Evolutionary conservation across 1,140 invertebrate genomes (phyloP).

Genomic region (Trachymyrmex cornetzi): DNA sequence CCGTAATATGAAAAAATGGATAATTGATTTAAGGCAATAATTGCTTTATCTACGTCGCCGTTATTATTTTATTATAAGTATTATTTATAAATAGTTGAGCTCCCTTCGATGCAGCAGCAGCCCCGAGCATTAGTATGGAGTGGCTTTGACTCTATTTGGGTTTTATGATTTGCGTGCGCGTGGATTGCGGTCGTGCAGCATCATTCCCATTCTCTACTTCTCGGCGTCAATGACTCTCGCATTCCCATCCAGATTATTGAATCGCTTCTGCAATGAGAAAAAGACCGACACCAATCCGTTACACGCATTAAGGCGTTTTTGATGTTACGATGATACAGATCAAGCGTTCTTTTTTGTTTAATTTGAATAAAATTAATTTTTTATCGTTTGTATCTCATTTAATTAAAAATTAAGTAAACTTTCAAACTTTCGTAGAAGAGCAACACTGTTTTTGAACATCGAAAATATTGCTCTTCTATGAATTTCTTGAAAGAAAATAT

Average conservation of each 20-base stretch:
- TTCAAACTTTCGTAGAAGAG: neutral
- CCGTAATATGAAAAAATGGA: conserved; percentile 39
- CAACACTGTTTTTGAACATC: neutral
- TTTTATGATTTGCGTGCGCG: conserved; percentile 66
- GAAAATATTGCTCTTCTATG: neutral
- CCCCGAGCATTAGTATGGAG: conserved; percentile 71
- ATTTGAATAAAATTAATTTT: conserved; percentile 22
- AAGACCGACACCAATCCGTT: conserved; percentile 78
- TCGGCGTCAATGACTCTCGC: conserved; percentile 74
- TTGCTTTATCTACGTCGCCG: conserved; percentile 17
- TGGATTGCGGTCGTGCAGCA: conserved; percentile 66
- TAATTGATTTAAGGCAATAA: conserved; percentile 38
- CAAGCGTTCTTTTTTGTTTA: neutral
- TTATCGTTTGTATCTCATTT: neutral
- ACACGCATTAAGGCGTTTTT: conserved; percentile 59
- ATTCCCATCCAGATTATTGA: conserved; percentile 79
- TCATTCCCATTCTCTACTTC: conserved; percentile 77
- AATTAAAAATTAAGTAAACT: conserved; percentile 18
- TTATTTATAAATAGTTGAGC: conserved; percentile 45
- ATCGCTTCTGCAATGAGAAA: conserved; percentile 83
- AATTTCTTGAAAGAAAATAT: neutral
- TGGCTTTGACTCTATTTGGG: conserved; percentile 55
- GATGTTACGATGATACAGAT: conserved; percentile 46
- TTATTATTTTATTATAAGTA: conserved; percentile 46
- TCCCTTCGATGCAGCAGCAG: conserved; percentile 36